A percentile compares a stretch with the other conserved stretches of the same genome.
Evolutionary conservation across 2,797 vertebrate genomes (phyloP).

Genomic region (Protonibea diacanthus): DNA sequence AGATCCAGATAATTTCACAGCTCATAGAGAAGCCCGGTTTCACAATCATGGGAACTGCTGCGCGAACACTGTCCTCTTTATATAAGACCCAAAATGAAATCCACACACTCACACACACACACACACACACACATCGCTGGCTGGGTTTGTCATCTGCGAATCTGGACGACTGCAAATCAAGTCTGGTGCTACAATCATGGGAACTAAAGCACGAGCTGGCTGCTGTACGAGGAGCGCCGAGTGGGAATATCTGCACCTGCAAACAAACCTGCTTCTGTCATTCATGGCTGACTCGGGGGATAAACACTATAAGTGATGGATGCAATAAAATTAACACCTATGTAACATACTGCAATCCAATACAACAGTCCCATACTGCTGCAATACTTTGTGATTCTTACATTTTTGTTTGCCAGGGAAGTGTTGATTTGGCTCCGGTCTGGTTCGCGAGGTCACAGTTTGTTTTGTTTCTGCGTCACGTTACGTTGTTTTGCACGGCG

Average conservation of each 20-base stretch:
- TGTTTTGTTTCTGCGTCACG: neutral
- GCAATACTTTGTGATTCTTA: neutral
- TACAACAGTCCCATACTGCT: neutral
- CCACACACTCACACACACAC: conserved; percentile 44
- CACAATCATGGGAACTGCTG: conserved; percentile 68
- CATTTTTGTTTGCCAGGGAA: no score
- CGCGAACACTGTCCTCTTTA: conserved; percentile 67
- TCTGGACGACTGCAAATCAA: conserved; percentile 43
- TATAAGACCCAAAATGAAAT: conserved; percentile 62
- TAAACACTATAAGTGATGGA: neutral
- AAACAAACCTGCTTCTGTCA: conserved; percentile 43
- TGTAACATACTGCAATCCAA: neutral
- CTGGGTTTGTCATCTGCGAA: conserved; percentile 62
- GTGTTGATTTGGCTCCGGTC: neutral
- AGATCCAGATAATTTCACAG: conserved; percentile 77
- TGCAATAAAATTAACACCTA: conserved; percentile 39
- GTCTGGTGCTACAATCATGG: conserved; percentile 45
- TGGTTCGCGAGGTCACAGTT: neutral
- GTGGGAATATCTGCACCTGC: conserved; percentile 52
- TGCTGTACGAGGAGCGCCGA: conserved; percentile 22
- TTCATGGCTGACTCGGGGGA: conserved; percentile 25
- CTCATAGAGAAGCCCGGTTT: conserved; percentile 63
- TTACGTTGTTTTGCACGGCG: neutral
- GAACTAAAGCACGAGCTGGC: conserved; percentile 51
- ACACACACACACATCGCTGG: conserved; percentile 37